A percentile compares a stretch with the other conserved stretches of the same genome.
These are phyloP conservation scores for Rhombomys opimus DNA, from an alignment of 2,113 vertebrate genomes.

Conservation along the genomic window DNA sequence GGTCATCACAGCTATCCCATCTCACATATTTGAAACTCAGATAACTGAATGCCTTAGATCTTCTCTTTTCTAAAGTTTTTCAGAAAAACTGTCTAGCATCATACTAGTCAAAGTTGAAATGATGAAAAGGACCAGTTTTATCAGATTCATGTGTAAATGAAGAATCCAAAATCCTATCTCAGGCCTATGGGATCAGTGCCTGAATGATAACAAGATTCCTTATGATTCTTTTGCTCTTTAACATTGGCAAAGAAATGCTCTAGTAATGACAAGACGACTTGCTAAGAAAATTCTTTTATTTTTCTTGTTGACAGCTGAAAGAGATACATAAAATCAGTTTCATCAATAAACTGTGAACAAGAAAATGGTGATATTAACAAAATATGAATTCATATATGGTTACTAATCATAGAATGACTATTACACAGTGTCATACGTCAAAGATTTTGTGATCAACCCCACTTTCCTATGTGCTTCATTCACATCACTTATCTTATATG, in stretches of 20 bases:
- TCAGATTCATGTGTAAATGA: not conserved
- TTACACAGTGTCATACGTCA: not conserved
- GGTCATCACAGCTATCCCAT: not conserved
- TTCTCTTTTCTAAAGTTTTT: not conserved
- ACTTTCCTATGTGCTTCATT: slow-evolving; percentile 15
- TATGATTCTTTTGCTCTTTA: not conserved
- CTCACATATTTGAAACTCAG: not conserved
- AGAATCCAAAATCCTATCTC: not conserved
- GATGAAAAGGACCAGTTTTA: not conserved
- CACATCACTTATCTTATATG: not conserved
- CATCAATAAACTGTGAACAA: not conserved
- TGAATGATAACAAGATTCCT: not conserved
- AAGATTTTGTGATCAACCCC: not conserved
- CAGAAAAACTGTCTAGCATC: not conserved
- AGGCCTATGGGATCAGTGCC: not conserved
- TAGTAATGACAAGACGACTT: not conserved
- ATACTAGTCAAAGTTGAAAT: not conserved
- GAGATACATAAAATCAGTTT: not conserved
- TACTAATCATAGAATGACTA: not conserved
- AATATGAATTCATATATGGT: not conserved
- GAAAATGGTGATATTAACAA: not conserved
- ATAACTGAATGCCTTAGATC: not conserved
- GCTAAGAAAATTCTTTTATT: slow-evolving; percentile 29
- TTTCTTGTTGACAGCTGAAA: not conserved
- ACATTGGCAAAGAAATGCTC: not conserved